phyloP scores from a whole-genome alignment of 2,113 vertebrate species.

The Thunnus thynnus region DNA sequence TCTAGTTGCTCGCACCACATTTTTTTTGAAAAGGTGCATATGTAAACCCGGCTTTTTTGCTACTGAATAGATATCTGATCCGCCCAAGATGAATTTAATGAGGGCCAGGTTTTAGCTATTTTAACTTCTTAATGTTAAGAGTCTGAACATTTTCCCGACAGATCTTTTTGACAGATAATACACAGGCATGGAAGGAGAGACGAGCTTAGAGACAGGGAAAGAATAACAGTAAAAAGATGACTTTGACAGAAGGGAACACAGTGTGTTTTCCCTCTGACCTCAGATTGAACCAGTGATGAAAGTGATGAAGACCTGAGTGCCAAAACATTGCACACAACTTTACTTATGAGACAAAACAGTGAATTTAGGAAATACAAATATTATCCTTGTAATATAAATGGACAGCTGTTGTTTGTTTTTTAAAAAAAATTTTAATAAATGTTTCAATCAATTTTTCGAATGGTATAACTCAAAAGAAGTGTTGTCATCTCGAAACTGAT shows the following conservation, averaged over 20 bases:
- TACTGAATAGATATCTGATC: too few species aligned
- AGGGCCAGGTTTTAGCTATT: too few species aligned
- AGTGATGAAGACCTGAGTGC: conserved; percentile 13
- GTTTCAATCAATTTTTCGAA: not conserved
- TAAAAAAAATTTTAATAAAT: not conserved
- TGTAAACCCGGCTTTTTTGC: too few species aligned
- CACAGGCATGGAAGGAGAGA: conserved; percentile 10
- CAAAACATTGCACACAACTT: conserved; percentile 28
- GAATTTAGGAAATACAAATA: not conserved
- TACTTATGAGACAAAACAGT: conserved; percentile 6
- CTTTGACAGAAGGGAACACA: conserved; percentile 57
- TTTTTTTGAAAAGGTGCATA: too few species aligned
- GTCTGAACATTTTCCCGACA: not conserved
- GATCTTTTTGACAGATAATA: conserved; percentile 16
- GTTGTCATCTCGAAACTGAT: not conserved
- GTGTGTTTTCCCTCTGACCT: conserved; percentile 57
- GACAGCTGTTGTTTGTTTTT: not conserved
- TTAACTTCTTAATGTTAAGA: not conserved
- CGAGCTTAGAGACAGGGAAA: conserved; percentile 22
- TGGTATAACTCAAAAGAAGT: not conserved
- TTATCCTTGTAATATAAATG: not conserved
- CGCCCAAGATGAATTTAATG: too few species aligned
- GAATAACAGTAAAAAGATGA: conserved; percentile 3
- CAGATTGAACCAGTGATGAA: conserved; percentile 57
- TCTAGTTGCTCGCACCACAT: too few species aligned